A percentile compares a stretch with the other conserved stretches of the same genome.
Conservation (phyloP, 2,888 invertebrate genomes). For the Dasysyrphus albostriatus region DNA sequence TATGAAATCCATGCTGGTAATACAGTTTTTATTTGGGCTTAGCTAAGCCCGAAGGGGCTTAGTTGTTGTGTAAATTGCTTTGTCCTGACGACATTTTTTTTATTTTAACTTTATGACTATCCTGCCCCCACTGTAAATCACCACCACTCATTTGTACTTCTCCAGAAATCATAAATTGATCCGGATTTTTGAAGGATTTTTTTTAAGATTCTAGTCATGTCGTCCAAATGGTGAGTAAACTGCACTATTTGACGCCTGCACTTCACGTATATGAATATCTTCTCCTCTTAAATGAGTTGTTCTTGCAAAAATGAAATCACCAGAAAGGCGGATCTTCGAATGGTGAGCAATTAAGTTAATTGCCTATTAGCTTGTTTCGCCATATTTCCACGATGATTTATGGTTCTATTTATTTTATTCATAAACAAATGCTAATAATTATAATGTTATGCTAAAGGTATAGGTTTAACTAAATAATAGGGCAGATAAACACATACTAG, state of each 20-base stretch:
- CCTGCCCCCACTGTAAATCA: not conserved
- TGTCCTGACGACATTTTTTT: too few relatives aligned
- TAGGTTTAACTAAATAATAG: not conserved
- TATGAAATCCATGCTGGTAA: too few relatives aligned
- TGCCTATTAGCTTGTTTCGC: not conserved
- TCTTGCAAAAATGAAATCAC: constrained; percentile 9
- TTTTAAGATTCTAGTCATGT: constrained; percentile 31
- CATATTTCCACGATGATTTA: constrained; percentile 36
- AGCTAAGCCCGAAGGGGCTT: too few relatives aligned
- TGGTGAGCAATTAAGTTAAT: constrained; percentile 42
- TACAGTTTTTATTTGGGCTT: too few relatives aligned
- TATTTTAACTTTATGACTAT: not conserved
- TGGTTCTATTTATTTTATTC: constrained; percentile 22
- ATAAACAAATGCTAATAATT: constrained; percentile 6
- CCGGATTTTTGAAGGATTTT: constrained; percentile 34
- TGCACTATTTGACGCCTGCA: constrained; percentile 31
- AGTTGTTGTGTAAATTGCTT: too few relatives aligned
- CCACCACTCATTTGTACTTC: constrained; percentile 38
- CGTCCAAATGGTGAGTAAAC: constrained; percentile 34
- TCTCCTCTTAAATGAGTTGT: constrained; percentile 11
- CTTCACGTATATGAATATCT: not conserved
- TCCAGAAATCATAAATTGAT: constrained; percentile 33
- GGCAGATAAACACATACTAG: too few relatives aligned
- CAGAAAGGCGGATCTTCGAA: constrained; percentile 49
- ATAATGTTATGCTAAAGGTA: not conserved